Percentiles rank a stretch among this genome's conserved stretches.
These are phyloP conservation scores for Pachliopta kotzebuea DNA, from an alignment of 2,888 invertebrate species.

Conservation along the genomic window DNA sequence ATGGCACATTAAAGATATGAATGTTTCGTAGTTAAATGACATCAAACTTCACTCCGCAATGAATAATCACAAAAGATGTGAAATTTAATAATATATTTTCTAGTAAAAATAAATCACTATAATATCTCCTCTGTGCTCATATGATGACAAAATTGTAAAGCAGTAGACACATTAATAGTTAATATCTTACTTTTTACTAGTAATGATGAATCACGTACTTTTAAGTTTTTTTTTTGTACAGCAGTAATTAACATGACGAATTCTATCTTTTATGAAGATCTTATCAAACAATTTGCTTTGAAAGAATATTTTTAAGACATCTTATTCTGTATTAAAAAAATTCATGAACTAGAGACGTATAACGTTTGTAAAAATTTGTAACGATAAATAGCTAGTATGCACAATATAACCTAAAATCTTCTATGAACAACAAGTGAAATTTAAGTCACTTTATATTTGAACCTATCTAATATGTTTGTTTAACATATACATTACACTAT, in stretches of 20 bases:
- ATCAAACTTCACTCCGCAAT: conserved; percentile 46
- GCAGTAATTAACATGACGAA: neutral
- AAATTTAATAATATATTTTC: conserved; percentile 32
- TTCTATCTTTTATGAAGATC: too few relatives aligned
- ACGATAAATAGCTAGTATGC: too few relatives aligned
- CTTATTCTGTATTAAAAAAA: too few relatives aligned
- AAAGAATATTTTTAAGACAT: too few relatives aligned
- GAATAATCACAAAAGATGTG: conserved; percentile 34
- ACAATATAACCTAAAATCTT: too few relatives aligned
- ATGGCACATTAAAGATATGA: conserved; percentile 66
- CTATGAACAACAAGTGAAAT: too few relatives aligned
- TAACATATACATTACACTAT: too few relatives aligned
- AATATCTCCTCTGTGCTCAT: neutral
- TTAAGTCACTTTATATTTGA: too few relatives aligned
- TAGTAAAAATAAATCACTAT: neutral
- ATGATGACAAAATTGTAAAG: neutral
- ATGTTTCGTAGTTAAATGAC: conserved; percentile 54
- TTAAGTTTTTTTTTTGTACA: neutral
- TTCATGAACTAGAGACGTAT: too few relatives aligned
- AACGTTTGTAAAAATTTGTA: too few relatives aligned
- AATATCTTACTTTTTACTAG: neutral
- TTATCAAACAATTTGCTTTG: too few relatives aligned
- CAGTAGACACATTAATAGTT: neutral
- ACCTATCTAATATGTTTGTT: too few relatives aligned
- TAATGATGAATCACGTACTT: neutral